Conservation (phyloP, 2,888 invertebrate genomes). For the Pseudococcus viburni region DNA sequence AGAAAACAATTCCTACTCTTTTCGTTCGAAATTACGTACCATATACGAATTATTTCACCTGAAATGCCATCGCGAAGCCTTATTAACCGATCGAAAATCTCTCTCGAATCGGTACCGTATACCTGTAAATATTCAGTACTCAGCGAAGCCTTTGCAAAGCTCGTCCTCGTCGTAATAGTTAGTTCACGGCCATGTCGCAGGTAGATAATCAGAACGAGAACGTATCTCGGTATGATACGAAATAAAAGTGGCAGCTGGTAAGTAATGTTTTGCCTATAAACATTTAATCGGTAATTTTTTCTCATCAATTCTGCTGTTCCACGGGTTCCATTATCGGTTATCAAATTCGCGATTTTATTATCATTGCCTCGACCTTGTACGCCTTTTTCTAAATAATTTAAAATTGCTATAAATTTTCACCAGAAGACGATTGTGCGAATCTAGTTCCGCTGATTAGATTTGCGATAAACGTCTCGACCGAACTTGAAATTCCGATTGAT, state of each 20-base stretch:
- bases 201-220: constrained; percentile 10
- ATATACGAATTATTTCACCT: constrained; percentile 17
- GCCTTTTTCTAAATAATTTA: not conserved
- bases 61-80: constrained; percentile 45
- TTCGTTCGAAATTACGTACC: too few relatives aligned
- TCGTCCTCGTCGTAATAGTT: not conserved
- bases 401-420: not conserved
- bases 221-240: not conserved
- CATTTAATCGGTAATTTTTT: not conserved
- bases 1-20: not conserved
- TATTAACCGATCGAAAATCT: not conserved
- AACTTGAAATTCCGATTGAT: not conserved
- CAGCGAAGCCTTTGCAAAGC: constrained; percentile 28
- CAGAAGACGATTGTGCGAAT: not conserved
- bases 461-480: not conserved
- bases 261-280: constrained; percentile 6
- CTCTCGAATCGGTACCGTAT: not conserved
- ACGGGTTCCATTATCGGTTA: not conserved
- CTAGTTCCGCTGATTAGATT: not conserved
- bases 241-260: constrained; percentile 1
- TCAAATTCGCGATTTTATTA: not conserved
- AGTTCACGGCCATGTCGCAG: constrained; percentile 11
- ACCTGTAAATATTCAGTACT: not conserved
- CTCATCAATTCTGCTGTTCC: not conserved
- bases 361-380: not conserved